phyloP scores from a whole-genome alignment of 1,140 invertebrate genomes.

The Lamellibrachia luymesi region DNA sequence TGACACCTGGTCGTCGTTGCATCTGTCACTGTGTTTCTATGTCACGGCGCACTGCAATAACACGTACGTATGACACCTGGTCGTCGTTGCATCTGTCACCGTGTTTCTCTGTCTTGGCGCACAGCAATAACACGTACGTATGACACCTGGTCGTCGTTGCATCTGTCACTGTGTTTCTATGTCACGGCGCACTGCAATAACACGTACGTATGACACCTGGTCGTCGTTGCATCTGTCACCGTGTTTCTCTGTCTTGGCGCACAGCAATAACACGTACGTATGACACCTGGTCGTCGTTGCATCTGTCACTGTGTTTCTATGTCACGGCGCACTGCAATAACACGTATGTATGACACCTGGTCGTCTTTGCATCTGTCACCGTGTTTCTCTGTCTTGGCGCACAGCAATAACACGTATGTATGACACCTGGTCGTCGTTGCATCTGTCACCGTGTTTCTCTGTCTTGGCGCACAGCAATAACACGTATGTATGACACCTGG shows the following conservation, averaged over 20 bases:
- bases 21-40: no score
- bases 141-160: no score
- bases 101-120: no score
- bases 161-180: no score
- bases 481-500: background rate
- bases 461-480: constrained; percentile 25
- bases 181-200: background rate
- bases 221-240: background rate
- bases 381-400: background rate
- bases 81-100: no score
- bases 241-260: background rate
- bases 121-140: no score
- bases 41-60: no score
- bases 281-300: constrained; percentile 73
- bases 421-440: background rate
- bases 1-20: no score
- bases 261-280: constrained; percentile 20
- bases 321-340: constrained; percentile 29
- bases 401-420: background rate
- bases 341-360: constrained; percentile 8
- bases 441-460: constrained; percentile 16
- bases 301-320: constrained; percentile 44
- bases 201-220: background rate
- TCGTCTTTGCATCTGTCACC: background rate
- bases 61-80: no score